These are phyloP conservation scores for Drosophila histrio DNA, from an alignment of 2,888 invertebrate genomes.

Conservation along the genomic window DNA sequence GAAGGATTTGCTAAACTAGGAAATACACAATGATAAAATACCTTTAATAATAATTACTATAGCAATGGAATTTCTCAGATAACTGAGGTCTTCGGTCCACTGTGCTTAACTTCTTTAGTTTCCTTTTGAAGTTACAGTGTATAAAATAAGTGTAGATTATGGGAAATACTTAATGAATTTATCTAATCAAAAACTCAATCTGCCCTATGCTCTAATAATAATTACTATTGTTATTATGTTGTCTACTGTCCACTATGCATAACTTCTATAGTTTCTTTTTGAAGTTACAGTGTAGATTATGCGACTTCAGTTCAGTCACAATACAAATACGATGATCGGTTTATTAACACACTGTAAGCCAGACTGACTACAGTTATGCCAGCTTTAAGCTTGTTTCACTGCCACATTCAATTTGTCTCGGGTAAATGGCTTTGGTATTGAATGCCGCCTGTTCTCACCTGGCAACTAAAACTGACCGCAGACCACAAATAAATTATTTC, in stretches of 20 bases:
- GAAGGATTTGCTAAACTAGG: too few relatives aligned
- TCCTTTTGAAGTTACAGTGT: background rate
- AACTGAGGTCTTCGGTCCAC: background rate
- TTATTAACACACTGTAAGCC: conserved; percentile 4
- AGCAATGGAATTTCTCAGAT: too few relatives aligned
- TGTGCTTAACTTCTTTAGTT: background rate
- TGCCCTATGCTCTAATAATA: too few relatives aligned
- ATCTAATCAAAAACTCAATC: too few relatives aligned
- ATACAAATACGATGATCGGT: conserved; percentile 22
- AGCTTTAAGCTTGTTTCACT: conserved; percentile 19
- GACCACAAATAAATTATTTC: conserved; percentile 77
- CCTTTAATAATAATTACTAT: too few relatives aligned
- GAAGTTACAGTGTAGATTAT: background rate
- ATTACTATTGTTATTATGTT: too few relatives aligned
- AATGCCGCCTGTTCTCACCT: conserved; percentile 37
- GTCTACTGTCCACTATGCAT: background rate
- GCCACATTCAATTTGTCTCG: conserved; percentile 29
- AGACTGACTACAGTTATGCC: conserved; percentile 11
- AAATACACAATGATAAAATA: too few relatives aligned
- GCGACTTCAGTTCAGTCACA: too few relatives aligned
- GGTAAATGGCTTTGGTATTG: conserved; percentile 34
- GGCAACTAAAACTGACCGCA: conserved; percentile 40
- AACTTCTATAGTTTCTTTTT: background rate
- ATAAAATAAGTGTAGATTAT: background rate
- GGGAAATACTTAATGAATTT: too few relatives aligned